These are phyloP conservation scores for Natator depressus DNA, from an alignment of 2,113 vertebrate species.

Conservation along the genomic window DNA sequence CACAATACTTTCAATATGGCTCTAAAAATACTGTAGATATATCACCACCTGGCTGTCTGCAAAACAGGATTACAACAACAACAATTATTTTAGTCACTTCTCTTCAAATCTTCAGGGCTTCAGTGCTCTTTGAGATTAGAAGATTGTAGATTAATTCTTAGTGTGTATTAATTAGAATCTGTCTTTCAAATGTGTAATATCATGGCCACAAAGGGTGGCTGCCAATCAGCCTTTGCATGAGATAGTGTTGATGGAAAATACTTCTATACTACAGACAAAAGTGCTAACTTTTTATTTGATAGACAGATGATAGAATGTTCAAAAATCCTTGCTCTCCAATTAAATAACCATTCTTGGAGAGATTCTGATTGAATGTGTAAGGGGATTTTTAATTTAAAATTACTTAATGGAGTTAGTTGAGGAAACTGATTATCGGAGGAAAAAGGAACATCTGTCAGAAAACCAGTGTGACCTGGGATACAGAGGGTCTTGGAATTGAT, in stretches of 20 bases:
- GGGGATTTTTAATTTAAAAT: not conserved
- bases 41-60: not conserved
- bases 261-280: not conserved
- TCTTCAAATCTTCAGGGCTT: not conserved
- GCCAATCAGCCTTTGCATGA: accelerated
- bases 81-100: not conserved
- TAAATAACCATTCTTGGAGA: not conserved
- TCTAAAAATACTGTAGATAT: not conserved
- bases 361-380: not conserved
- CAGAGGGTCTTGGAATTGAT: not conserved
- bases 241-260: not conserved
- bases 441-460: not conserved
- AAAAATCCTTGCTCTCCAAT: not conserved
- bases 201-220: not conserved
- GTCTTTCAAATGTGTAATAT: not conserved
- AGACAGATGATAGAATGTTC: not conserved
- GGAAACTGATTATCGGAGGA: not conserved
- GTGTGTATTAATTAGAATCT: not conserved
- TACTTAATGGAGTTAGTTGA: not conserved
- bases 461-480: not conserved
- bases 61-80: conserved; percentile 12
- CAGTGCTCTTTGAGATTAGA: conserved; percentile 11
- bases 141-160: conserved; percentile 21
- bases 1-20: not conserved
- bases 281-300: not conserved